These are phyloP conservation scores for Bufo bufo DNA, from an alignment of 2,113 vertebrate species.

Conservation along the genomic window DNA sequence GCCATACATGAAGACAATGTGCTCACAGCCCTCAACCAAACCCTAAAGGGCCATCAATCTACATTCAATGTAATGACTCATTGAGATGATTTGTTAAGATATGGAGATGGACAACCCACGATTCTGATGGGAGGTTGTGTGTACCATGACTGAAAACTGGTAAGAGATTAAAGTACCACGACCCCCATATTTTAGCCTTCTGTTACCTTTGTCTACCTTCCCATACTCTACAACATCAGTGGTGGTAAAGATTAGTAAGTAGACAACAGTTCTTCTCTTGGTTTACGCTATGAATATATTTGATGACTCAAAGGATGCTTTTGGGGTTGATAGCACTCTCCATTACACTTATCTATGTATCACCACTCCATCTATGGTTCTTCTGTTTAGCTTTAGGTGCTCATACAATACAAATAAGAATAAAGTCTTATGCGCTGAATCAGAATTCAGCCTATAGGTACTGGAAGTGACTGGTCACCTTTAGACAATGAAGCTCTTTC, in stretches of 20 bases:
- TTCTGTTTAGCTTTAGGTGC: no score
- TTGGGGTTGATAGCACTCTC: not conserved
- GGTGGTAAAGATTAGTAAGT: not conserved
- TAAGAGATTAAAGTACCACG: no score
- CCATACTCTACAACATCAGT: not conserved
- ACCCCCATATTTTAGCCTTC: no score
- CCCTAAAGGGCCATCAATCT: not conserved
- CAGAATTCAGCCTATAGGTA: no score
- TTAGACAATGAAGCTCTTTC: no score
- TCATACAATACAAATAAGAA: no score
- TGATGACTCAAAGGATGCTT: not conserved
- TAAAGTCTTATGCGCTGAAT: no score
- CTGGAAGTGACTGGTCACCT: no score
- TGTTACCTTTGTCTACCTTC: no score
- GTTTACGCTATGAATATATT: not conserved
- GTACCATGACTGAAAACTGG: not conserved
- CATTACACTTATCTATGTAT: no score
- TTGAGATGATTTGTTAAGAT: not conserved
- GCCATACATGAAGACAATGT: not conserved
- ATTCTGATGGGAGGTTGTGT: not conserved
- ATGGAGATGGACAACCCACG: not conserved
- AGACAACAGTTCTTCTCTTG: not conserved
- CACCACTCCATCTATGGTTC: no score
- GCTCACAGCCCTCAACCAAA: not conserved
- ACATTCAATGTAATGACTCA: no score